phyloP scores from a whole-genome alignment of 2,888 invertebrate genomes.

The Autographa pulchrina region DNA sequence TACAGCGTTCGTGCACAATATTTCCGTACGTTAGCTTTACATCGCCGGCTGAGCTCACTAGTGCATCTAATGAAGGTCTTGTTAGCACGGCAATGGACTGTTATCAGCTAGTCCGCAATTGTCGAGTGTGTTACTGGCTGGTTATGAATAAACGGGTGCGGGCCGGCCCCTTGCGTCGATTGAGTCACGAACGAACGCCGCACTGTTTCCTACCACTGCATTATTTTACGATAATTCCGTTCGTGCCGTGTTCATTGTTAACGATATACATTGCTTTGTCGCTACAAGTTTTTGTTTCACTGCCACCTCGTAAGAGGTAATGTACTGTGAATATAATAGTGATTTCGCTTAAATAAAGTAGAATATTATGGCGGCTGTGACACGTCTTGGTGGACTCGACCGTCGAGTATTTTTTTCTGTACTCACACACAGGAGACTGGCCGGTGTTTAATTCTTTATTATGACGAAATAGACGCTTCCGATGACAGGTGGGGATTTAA shows the following conservation, averaged over 20 bases:
- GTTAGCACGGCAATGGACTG: slow-evolving; percentile 59
- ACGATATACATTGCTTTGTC: slow-evolving; percentile 67
- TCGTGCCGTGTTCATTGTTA: slow-evolving; percentile 53
- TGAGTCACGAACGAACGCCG: slow-evolving; percentile 81
- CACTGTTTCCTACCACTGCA: slow-evolving; percentile 70
- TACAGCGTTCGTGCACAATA: slow-evolving; percentile 18
- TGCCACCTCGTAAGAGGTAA: slow-evolving; percentile 18
- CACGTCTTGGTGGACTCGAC: slow-evolving; percentile 51
- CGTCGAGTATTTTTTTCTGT: slow-evolving; percentile 45
- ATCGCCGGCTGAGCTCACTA: slow-evolving; percentile 28
- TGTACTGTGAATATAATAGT: slow-evolving; percentile 38
- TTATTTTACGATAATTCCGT: slow-evolving; percentile 66
- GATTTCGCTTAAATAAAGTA: slow-evolving; percentile 17
- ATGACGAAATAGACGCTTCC: slow-evolving; percentile 21
- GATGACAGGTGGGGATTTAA: slow-evolving; percentile 12
- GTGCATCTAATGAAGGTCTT: slow-evolving; percentile 33
- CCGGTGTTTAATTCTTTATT: slow-evolving; percentile 31
- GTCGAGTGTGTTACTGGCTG: slow-evolving; percentile 47
- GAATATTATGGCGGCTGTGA: slow-evolving; percentile 33
- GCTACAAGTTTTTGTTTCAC: slow-evolving; percentile 28
- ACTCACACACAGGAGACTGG: slow-evolving; percentile 9
- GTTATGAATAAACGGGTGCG: slow-evolving; percentile 67
- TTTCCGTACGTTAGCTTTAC: slow-evolving; percentile 43
- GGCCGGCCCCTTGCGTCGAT: slow-evolving; percentile 77
- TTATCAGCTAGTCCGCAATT: slow-evolving; percentile 45